phyloP scores from a whole-genome alignment of 2,888 invertebrate genomes.

The Caenorhabditis sp. region DNA sequence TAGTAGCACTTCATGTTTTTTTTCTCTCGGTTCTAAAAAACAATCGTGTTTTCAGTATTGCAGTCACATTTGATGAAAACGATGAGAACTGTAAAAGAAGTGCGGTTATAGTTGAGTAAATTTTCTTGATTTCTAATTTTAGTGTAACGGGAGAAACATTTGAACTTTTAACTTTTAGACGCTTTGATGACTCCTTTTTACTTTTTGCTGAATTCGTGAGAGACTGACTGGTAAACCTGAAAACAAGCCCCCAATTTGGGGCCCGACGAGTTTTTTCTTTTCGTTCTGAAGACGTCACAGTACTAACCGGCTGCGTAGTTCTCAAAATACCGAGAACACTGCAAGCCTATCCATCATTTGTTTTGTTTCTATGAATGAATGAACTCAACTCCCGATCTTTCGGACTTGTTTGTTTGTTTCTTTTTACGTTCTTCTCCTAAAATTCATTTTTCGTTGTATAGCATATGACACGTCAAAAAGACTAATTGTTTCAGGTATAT shows the following conservation, averaged over 20 bases:
- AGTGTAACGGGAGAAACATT: neutral
- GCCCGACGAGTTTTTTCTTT: neutral
- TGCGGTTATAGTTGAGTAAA: too few species aligned
- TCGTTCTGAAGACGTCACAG: conserved; percentile 16
- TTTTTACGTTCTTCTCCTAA: too few species aligned
- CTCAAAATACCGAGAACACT: conserved; percentile 16
- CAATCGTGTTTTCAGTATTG: conserved; percentile 17
- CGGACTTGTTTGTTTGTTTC: too few species aligned
- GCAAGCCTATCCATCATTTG: conserved; percentile 20
- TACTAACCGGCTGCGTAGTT: neutral
- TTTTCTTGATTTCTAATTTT: too few species aligned
- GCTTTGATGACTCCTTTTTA: neutral
- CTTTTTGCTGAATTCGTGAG: neutral
- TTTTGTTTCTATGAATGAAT: neutral
- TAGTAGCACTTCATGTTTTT: conserved; percentile 18
- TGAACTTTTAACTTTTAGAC: neutral
- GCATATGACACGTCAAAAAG: neutral
- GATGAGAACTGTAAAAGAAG: too few species aligned
- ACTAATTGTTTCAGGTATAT: conserved; percentile 32
- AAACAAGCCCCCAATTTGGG: neutral
- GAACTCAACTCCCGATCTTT: neutral
- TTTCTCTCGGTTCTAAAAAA: conserved; percentile 1
- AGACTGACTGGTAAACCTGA: neutral
- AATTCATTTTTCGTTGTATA: too few species aligned
- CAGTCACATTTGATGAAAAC: neutral